Evolutionary conservation across 2,797 vertebrate species (phyloP).

Genomic region (Paedocypris micromegethes): DNA sequence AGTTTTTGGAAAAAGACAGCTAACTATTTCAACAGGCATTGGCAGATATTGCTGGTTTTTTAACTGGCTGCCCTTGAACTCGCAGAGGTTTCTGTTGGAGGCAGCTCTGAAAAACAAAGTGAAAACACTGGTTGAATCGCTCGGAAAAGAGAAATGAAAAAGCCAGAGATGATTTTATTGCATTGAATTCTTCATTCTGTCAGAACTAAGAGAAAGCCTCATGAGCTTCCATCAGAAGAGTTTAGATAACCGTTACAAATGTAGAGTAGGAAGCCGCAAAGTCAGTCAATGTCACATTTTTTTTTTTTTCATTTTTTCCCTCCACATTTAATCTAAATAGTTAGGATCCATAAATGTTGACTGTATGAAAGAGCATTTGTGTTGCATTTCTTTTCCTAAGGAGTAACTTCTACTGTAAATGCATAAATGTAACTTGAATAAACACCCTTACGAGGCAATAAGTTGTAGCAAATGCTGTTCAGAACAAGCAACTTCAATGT

Average conservation of each 20-base stretch:
- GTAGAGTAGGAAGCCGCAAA: conserved; percentile 52
- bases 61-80: conserved; percentile 18
- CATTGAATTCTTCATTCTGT: conserved; percentile 16
- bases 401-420: no score
- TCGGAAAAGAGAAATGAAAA: conserved; percentile 9
- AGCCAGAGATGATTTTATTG: background rate
- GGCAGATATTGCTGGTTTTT: conserved; percentile 56
- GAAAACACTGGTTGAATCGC: background rate
- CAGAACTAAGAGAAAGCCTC: conserved; percentile 7
- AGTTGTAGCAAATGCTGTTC: no score
- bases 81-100: conserved; percentile 14
- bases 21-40: conserved; percentile 59
- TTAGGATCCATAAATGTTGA: no score
- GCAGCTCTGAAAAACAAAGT: conserved; percentile 4
- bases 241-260: conserved; percentile 48
- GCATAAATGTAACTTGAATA: no score
- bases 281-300: conserved; percentile 59
- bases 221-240: conserved; percentile 20
- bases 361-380: no score
- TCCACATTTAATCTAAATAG: conserved; percentile 48
- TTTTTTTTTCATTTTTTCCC: conserved; percentile 50
- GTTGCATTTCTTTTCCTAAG: no score
- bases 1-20: conserved; percentile 58
- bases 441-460: no score
- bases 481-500: no score